Evolutionary conservation across 1,140 invertebrate species (phyloP).

Genomic region (Popillia japonica): DNA sequence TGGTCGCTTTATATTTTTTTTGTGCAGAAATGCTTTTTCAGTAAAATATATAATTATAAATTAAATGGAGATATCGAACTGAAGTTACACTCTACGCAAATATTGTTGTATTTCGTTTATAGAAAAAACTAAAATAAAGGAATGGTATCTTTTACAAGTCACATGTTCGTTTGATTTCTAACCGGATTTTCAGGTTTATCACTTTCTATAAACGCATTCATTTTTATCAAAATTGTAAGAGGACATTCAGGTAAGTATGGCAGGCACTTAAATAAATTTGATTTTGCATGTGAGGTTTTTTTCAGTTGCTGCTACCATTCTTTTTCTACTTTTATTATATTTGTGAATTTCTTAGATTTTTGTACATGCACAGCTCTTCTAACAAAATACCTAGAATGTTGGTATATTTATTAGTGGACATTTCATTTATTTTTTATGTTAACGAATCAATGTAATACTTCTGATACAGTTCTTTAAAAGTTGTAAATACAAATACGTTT

Average conservation of each 20-base stretch:
- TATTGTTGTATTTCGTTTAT: not conserved
- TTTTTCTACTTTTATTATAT: not conserved
- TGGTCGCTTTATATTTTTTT: not conserved
- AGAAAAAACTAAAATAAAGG: not conserved
- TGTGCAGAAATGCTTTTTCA: not conserved
- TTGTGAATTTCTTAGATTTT: not conserved
- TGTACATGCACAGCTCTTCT: conserved; percentile 8
- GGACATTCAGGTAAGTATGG: not conserved
- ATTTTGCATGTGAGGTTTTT: not conserved
- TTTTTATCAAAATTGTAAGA: not conserved
- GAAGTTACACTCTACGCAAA: not conserved
- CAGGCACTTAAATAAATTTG: not conserved
- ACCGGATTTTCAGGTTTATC: not conserved
- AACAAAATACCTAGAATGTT: not conserved
- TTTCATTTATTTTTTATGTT: not conserved
- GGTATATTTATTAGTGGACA: not conserved
- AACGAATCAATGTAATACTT: too few species aligned
- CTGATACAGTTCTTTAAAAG: not conserved
- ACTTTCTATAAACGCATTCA: not conserved
- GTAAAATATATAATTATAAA: conserved; percentile 9
- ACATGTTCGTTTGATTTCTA: not conserved
- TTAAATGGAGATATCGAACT: conserved; percentile 6
- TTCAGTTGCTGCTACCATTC: not conserved
- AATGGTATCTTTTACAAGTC: conserved; percentile 4
- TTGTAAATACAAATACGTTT: not conserved